Base-by-base conservation (phyloP, 1,140 invertebrate genomes). In the Ectropis grisescens region DNA sequence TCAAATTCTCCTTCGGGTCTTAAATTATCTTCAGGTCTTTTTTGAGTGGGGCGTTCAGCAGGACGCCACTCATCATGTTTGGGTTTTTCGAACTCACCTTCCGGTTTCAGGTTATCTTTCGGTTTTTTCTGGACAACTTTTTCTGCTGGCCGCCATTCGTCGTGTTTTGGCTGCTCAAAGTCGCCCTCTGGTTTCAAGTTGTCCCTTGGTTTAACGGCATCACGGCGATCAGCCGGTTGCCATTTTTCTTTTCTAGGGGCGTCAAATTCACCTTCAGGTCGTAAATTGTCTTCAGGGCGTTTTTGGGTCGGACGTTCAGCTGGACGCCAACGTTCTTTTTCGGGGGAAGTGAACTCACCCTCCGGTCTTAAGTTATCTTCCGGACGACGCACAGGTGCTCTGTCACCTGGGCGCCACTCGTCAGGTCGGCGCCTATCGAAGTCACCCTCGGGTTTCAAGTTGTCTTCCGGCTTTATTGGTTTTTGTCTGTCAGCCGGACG, bases 241-340 rank as follows among this genome's bases (percentile, higher is more conserved):
- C 87, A 76, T 89, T 38, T 87, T 53, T 82, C 90, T 87, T 2
- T 88, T 90, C 71, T 87, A 88, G 13, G 89, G 89, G 58, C 91
- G 89, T 46, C 91, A 85, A 87, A 86, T 28, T 86, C 81, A 32
- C 87, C 85, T 52, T 70, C 71, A 28, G 82, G 62, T 39, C 57
- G 79, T 9, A 86, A 65, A 61, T 86, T 87, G 39, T 89, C 87
- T 48, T 85, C 79, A 14, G 76, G 84, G 27, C 81, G 82, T 9
- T 83, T 78, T 6, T 86, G 70, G 11, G 84, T 82, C 5, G 80
- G 82, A 19, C 87, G 60, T 42, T 89, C 85, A 1, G 82, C 85
- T 65, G 72, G 11, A 72, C 59, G 40, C 74, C 78, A 61, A 64
- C 86, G 44, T 84, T 86, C 48, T 84, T 84, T 29, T 62, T 69